phyloP scores from a whole-genome alignment of 1,140 invertebrate genomes.

The Ceratoteleas bidentatus region DNA sequence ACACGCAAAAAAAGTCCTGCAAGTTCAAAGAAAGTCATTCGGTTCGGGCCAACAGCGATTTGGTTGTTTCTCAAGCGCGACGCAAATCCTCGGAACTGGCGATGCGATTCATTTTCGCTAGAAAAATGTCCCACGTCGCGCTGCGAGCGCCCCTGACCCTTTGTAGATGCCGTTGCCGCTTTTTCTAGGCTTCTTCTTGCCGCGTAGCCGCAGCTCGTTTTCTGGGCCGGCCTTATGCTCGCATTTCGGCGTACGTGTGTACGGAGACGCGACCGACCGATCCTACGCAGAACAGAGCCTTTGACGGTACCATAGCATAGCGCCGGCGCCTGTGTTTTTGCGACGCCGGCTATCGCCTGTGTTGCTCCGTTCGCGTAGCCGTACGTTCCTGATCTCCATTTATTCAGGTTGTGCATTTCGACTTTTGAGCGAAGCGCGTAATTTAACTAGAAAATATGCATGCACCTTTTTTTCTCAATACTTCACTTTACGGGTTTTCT shows the following conservation, averaged over 20 bases:
- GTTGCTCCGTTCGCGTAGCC: slow-evolving; percentile 39
- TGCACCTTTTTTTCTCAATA: too few relatives aligned
- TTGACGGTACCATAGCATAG: slow-evolving; percentile 59
- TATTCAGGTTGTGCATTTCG: slow-evolving; percentile 27
- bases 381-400: slow-evolving; percentile 52
- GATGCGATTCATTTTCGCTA: slow-evolving; percentile 67
- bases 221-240: slow-evolving; percentile 52
- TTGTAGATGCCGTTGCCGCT: slow-evolving; percentile 62
- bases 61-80: slow-evolving; percentile 50
- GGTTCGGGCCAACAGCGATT: slow-evolving; percentile 17
- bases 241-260: slow-evolving; percentile 56
- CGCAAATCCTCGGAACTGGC: slow-evolving; percentile 57
- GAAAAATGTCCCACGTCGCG: slow-evolving; percentile 66
- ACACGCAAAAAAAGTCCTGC: neutral
- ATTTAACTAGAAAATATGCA: too few relatives aligned
- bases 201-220: slow-evolving; percentile 37
- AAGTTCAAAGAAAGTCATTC: slow-evolving; percentile 45
- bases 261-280: slow-evolving; percentile 37
- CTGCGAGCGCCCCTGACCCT: slow-evolving; percentile 41
- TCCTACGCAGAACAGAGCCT: slow-evolving; percentile 63
- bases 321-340: slow-evolving; percentile 69
- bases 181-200: slow-evolving; percentile 61
- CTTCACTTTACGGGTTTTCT: too few relatives aligned
- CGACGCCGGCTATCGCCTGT: slow-evolving; percentile 28
- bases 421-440: neutral